Percentiles rank a stretch among this genome's conserved stretches.
These are phyloP conservation scores for Paramuricea clavata DNA, from an alignment of 92 coral and sea anemone species.

Conservation along the genomic window DNA sequence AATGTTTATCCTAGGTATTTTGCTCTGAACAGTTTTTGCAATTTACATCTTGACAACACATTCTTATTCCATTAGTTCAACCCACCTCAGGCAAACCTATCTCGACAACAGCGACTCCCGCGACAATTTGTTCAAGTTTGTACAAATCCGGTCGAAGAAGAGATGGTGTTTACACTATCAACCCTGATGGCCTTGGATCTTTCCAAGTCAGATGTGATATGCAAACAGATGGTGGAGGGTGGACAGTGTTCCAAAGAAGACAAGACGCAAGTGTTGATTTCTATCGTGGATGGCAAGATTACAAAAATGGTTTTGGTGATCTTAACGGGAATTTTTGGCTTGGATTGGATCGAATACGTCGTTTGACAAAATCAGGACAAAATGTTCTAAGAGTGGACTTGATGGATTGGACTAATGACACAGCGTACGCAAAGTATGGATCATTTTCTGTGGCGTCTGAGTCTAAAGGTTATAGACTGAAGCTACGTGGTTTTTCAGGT, in stretches of 20 bases:
- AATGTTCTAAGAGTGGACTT: background rate
- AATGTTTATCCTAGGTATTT: too few species aligned
- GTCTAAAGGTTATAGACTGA: too few species aligned
- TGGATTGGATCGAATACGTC: background rate
- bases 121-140: background rate
- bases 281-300: slow-evolving; percentile 5
- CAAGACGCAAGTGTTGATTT: slow-evolving; percentile 1
- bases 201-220: slow-evolving; percentile 23
- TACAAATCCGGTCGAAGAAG: background rate
- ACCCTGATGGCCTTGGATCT: background rate
- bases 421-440: too few species aligned
- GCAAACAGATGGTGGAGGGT: background rate
- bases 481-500: too few species aligned
- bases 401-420: too few species aligned
- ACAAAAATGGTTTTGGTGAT: slow-evolving; percentile 16
- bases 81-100: too few species aligned
- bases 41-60: too few species aligned
- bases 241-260: slow-evolving; percentile 3
- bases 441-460: too few species aligned
- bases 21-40: too few species aligned
- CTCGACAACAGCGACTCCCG: too few species aligned
- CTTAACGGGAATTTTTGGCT: background rate
- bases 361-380: background rate
- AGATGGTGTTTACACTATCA: slow-evolving; percentile 2
- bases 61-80: too few species aligned